phyloP scores from a whole-genome alignment of 1,140 invertebrate species.

The Ganaspis sp. region DNA sequence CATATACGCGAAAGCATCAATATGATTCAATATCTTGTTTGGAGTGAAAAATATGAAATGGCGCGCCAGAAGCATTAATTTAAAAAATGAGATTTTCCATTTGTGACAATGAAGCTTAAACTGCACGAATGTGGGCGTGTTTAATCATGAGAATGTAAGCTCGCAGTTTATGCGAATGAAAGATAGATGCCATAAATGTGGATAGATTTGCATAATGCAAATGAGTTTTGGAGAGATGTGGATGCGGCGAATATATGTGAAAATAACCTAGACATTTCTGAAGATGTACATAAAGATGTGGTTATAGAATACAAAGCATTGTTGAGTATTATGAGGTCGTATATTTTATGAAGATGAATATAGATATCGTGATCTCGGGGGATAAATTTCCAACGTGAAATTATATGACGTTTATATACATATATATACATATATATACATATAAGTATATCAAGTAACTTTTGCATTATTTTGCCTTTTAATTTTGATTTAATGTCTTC shows the following conservation, averaged over 20 bases:
- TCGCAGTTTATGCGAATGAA: constrained; percentile 14
- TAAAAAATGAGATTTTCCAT: constrained; percentile 9
- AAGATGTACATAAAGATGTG: constrained; percentile 5
- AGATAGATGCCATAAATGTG: constrained; percentile 26
- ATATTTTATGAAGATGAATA: constrained; percentile 14
- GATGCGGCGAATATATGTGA: constrained; percentile 4
- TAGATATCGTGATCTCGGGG: not conserved
- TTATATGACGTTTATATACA: not conserved
- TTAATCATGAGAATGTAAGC: constrained; percentile 21
- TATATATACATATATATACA: too few relatives aligned
- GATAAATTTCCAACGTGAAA: not conserved
- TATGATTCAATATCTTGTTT: too few relatives aligned
- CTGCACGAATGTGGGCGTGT: not conserved
- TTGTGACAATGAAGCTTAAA: constrained; percentile 5
- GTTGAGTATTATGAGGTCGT: constrained; percentile 20
- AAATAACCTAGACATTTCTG: not conserved
- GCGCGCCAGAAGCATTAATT: not conserved
- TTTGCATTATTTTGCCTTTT: not conserved
- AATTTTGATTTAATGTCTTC: too few relatives aligned
- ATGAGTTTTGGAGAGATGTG: constrained; percentile 11
- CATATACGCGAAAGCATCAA: too few relatives aligned
- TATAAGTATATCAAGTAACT: not conserved
- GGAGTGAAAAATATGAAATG: too few relatives aligned
- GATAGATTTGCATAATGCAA: constrained; percentile 21
- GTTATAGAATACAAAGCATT: not conserved